Conservation (phyloP, 30 jellyfish, hydroid and myxozoan species). For the Chrysaora quinquecirrha region DNA sequence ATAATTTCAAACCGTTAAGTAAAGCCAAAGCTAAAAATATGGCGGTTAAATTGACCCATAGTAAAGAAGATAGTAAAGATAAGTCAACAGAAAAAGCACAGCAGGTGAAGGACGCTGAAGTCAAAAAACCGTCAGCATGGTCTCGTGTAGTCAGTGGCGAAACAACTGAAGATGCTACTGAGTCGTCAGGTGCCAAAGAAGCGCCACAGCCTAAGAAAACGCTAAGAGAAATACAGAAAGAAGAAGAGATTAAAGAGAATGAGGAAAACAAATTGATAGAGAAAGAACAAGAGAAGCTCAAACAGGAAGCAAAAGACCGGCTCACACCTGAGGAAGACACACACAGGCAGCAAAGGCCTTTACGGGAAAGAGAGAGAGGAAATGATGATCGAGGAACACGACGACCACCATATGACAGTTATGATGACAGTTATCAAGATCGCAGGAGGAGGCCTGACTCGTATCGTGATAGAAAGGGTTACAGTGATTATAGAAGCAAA, state of each 20-base stretch:
- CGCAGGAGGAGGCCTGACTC: neutral
- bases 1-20: constrained; percentile 59
- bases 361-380: constrained; percentile 4
- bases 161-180: constrained; percentile 21
- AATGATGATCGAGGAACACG: neutral
- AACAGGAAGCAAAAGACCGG: constrained; percentile 5
- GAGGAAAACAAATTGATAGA: constrained; percentile 28
- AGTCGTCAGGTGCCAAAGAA: constrained; percentile 23
- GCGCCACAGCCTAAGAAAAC: constrained; percentile 82
- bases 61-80: constrained; percentile 15
- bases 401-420: neutral
- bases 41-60: constrained; percentile 22
- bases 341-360: constrained; percentile 24
- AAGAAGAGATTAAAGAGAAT: constrained; percentile 53
- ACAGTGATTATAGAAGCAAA: constrained; percentile 8
- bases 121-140: constrained; percentile 85
- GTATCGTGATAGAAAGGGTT: constrained; percentile 7
- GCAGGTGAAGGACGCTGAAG: constrained; percentile 35
- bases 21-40: constrained; percentile 39
- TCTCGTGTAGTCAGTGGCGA: constrained; percentile 85
- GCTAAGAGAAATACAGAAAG: constrained; percentile 66
- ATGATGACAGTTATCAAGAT: constrained; percentile 3
- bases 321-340: neutral
- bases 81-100: constrained; percentile 18
- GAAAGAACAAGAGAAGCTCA: constrained; percentile 23